Evolutionary conservation across 2,888 invertebrate genomes (phyloP).

Genomic region (Mellilla xanthometata): DNA sequence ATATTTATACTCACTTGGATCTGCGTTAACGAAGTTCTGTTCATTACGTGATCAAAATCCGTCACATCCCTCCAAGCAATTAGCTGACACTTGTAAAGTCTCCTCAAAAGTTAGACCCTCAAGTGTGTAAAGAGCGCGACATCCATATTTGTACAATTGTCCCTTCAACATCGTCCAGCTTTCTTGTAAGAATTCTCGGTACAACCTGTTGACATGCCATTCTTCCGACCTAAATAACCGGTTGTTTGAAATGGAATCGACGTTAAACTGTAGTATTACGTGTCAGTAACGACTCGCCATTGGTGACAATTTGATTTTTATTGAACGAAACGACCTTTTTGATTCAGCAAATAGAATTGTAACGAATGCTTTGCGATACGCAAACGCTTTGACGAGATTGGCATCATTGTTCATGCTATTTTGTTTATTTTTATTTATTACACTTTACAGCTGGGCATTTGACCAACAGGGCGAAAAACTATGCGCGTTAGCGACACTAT

Average conservation of each 20-base stretch:
- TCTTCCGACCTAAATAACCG: constrained; percentile 59
- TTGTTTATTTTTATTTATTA: too few relatives aligned
- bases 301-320: constrained; percentile 44
- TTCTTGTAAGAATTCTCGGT: constrained; percentile 42
- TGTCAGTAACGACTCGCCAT: constrained; percentile 36
- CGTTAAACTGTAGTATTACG: constrained; percentile 50
- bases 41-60: too few relatives aligned
- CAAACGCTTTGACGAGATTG: constrained; percentile 1
- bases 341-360: constrained; percentile 31
- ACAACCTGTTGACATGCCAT: constrained; percentile 62
- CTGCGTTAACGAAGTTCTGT: too few relatives aligned
- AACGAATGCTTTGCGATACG: constrained; percentile 10
- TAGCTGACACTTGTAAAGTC: constrained; percentile 21
- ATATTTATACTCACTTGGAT: too few relatives aligned
- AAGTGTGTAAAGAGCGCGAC: constrained; percentile 6
- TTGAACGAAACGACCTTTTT: constrained; percentile 37
- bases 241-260: constrained; percentile 50
- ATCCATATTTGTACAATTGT: constrained; percentile 18
- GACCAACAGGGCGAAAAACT: too few relatives aligned
- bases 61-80: constrained; percentile 11
- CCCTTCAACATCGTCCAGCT: constrained; percentile 15
- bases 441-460: too few relatives aligned
- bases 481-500: too few relatives aligned
- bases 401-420: neutral
- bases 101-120: constrained; percentile 10